Conservation (phyloP, 2,888 invertebrate genomes). For the Lasius platythorax region DNA sequence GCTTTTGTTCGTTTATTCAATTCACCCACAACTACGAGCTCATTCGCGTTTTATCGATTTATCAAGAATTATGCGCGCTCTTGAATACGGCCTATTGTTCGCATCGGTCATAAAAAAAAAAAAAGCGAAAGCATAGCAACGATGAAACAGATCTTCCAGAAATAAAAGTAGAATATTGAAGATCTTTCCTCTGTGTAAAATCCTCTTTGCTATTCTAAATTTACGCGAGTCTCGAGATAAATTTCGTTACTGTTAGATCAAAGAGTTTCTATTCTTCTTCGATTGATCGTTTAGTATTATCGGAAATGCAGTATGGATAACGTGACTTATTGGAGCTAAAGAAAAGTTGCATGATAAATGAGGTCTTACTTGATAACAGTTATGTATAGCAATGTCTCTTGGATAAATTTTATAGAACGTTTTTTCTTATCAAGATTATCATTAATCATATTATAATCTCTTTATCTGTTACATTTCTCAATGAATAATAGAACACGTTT, state of each 20-base stretch:
- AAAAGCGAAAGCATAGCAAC: not conserved
- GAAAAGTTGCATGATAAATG: constrained; percentile 20
- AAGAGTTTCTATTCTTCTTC: constrained; percentile 1
- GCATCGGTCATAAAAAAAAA: not conserved
- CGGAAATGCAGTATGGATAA: not conserved
- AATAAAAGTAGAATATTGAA: not conserved
- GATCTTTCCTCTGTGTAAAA: not conserved
- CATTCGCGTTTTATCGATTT: constrained; percentile 6
- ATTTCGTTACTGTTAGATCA: constrained; percentile 1
- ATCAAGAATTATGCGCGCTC: constrained; percentile 21
- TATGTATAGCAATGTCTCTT: not conserved
- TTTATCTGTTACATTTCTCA: not conserved
- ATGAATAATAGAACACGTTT: not conserved
- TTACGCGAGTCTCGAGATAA: not conserved
- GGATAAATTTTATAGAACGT: not conserved
- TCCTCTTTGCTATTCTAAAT: not conserved
- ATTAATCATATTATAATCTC: not conserved
- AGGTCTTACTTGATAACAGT: not conserved
- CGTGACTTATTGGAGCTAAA: not conserved
- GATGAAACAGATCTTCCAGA: not conserved
- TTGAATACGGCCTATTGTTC: constrained; percentile 19
- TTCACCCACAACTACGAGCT: not conserved
- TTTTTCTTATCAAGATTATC: not conserved
- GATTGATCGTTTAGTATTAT: not conserved
- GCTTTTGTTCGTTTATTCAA: constrained; percentile 20